A percentile compares a stretch with the other conserved stretches of the same genome.
Conservation (phyloP, 2,113 vertebrate species). For the Hyaena hyaena region DNA sequence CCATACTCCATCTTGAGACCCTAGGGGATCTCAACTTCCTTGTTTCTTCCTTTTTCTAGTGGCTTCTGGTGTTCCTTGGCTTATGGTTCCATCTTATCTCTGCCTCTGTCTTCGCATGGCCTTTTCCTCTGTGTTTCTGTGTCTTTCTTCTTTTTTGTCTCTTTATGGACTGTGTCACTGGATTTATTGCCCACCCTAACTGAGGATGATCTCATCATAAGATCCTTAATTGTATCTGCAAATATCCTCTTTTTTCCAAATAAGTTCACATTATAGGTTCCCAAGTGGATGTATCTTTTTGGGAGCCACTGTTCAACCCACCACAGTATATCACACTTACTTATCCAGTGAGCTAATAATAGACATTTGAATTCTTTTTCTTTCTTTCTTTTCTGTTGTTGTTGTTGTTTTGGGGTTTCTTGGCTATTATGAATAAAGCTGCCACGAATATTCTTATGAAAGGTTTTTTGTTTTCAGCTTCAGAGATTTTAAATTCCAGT, state of each 20-base stretch:
- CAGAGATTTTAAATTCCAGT: neutral
- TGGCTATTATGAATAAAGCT: neutral
- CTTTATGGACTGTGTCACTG: neutral
- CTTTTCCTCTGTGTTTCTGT: neutral
- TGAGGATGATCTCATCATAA: neutral
- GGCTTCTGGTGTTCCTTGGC: neutral
- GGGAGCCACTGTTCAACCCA: neutral
- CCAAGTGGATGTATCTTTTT: neutral
- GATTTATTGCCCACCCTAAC: neutral
- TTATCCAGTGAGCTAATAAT: neutral
- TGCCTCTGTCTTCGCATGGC: neutral
- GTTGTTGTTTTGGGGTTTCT: neutral
- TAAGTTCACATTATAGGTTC: conserved; percentile 21
- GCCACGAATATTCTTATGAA: neutral
- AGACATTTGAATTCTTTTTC: conserved; percentile 17
- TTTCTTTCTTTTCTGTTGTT: too few relatives aligned
- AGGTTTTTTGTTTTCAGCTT: conserved; percentile 29
- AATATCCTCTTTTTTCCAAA: conserved; percentile 35
- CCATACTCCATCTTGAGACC: neutral
- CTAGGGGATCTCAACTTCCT: neutral
- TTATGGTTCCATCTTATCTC: neutral
- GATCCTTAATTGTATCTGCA: conserved; percentile 28
- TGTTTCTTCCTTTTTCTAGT: neutral
- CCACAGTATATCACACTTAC: neutral
- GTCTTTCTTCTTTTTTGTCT: neutral